Percentiles rank a stretch among this genome's conserved stretches.
Conservation (phyloP, 2,797 vertebrate species). For the Acanthurus leucopareius region DNA sequence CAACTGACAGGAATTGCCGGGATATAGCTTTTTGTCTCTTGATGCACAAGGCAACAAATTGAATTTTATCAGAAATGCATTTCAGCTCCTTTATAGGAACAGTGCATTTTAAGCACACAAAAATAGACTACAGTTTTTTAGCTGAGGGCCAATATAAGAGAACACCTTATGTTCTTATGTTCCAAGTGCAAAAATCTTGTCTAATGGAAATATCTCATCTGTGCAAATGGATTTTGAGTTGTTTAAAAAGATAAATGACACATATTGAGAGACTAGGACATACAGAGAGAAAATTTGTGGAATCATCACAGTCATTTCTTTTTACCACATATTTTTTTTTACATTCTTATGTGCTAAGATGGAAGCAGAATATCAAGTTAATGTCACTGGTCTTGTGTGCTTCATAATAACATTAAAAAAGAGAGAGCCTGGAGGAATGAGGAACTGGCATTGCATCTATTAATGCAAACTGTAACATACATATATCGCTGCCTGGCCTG, state of each 20-base stretch:
- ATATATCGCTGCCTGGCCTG: slow-evolving; percentile 53
- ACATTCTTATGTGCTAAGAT: slow-evolving; percentile 50
- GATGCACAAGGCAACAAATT: not conserved
- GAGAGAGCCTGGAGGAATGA: slow-evolving; percentile 68
- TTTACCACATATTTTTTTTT: slow-evolving; percentile 55
- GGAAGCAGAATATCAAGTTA: slow-evolving; percentile 75
- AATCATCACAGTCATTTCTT: slow-evolving; percentile 37
- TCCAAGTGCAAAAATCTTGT: slow-evolving; percentile 24
- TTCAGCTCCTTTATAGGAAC: not conserved
- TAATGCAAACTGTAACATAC: slow-evolving; percentile 69
- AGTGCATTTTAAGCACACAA: slow-evolving; percentile 12
- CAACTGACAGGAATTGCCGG: slow-evolving; percentile 12
- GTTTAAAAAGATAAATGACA: slow-evolving; percentile 44
- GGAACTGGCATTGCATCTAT: slow-evolving; percentile 64
- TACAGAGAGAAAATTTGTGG: slow-evolving; percentile 50
- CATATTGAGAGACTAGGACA: slow-evolving; percentile 57
- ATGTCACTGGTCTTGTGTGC: slow-evolving; percentile 75
- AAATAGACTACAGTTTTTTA: slow-evolving; percentile 3
- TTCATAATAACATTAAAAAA: slow-evolving; percentile 76
- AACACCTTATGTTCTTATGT: slow-evolving; percentile 1
- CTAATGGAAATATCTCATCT: slow-evolving; percentile 22
- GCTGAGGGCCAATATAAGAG: not conserved
- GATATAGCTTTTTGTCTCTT: slow-evolving; percentile 5
- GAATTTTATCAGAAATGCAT: not conserved
- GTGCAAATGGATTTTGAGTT: slow-evolving; percentile 30